Conservation (phyloP, 2,888 invertebrate species). For the Anthrax anthrax region DNA sequence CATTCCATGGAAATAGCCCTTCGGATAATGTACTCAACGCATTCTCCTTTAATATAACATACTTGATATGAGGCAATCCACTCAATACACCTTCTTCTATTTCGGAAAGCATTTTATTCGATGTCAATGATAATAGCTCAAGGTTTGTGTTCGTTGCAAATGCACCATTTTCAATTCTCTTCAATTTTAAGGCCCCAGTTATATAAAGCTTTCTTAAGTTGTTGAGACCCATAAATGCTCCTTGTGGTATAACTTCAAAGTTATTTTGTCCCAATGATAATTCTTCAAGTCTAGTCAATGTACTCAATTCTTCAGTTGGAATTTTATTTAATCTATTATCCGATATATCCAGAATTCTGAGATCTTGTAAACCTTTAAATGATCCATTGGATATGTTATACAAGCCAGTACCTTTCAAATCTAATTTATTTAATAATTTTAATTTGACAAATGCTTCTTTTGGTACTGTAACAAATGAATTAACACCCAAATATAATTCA, state of each 20-base stretch:
- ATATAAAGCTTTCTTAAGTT: conserved; percentile 65
- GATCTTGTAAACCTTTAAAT: conserved; percentile 58
- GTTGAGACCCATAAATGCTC: conserved; percentile 63
- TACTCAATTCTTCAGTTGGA: conserved; percentile 59
- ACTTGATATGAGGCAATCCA: conserved; percentile 63
- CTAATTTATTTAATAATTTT: conserved; percentile 57
- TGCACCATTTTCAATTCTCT: conserved; percentile 59
- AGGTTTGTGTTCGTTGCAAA: conserved; percentile 69
- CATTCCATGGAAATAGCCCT: conserved; percentile 63
- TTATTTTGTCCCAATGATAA: conserved; percentile 72
- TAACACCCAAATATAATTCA: conserved; percentile 71
- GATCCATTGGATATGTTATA: conserved; percentile 63
- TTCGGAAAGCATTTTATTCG: conserved; percentile 57
- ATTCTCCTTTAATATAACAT: conserved; percentile 64
- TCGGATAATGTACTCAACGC: conserved; percentile 62
- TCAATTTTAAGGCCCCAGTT: conserved; percentile 59
- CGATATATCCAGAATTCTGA: conserved; percentile 62
- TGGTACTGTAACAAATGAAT: conserved; percentile 61
- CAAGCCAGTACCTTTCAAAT: conserved; percentile 66
- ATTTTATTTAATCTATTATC: conserved; percentile 62
- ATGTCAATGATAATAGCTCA: conserved; percentile 58
- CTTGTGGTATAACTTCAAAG: conserved; percentile 51
- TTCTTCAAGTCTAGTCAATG: conserved; percentile 60
- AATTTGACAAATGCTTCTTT: conserved; percentile 67
- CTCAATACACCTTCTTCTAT: conserved; percentile 64